Conservation (phyloP, 1,140 invertebrate species). For the Dendroctonus valens region DNA sequence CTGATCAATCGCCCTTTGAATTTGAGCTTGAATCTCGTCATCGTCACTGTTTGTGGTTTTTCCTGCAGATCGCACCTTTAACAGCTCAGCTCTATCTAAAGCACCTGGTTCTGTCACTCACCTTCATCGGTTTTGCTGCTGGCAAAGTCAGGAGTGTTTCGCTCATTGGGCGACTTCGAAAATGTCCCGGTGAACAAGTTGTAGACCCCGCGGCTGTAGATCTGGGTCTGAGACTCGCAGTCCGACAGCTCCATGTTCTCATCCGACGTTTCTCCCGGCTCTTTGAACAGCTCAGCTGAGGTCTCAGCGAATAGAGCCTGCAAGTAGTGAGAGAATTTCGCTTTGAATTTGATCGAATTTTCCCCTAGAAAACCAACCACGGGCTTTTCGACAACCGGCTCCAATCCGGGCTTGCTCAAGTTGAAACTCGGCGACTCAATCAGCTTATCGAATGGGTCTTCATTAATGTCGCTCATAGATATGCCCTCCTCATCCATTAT, state of each 20-base stretch:
- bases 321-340: background rate
- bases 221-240: conserved; percentile 56
- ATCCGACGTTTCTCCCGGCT: conserved; percentile 50
- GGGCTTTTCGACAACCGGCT: background rate
- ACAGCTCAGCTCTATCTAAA: background rate
- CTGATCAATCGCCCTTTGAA: conserved; percentile 51
- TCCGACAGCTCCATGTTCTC: conserved; percentile 59
- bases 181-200: conserved; percentile 55
- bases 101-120: no score
- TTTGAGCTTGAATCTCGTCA: conserved; percentile 55
- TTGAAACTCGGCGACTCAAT: conserved; percentile 51
- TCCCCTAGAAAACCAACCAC: background rate
- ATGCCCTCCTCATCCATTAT: conserved; percentile 19
- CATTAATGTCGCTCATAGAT: conserved; percentile 1
- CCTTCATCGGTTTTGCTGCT: conserved; percentile 44
- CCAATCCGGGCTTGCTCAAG: conserved; percentile 23
- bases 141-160: conserved; percentile 49
- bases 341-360: background rate
- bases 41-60: conserved; percentile 53
- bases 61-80: background rate
- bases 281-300: conserved; percentile 38
- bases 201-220: conserved; percentile 58
- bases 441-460: conserved; percentile 56
- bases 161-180: conserved; percentile 45
- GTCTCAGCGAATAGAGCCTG: conserved; percentile 2